Percentiles rank a stretch among this genome's conserved stretches.
Conservation (phyloP, 2,113 vertebrate species). For the Cololabis saira region DNA sequence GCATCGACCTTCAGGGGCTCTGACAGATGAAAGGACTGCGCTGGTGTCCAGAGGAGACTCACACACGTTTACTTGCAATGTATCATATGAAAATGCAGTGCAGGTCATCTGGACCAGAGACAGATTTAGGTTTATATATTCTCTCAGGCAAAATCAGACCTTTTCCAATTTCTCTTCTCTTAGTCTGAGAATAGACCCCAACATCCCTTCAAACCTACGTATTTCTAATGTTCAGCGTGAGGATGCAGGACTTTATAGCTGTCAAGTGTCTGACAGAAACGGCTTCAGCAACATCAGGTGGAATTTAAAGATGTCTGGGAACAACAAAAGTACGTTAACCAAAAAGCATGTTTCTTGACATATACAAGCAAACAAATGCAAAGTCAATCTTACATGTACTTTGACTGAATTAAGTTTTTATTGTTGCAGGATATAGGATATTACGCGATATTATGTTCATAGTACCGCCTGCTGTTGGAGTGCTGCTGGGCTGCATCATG, state of each 20-base stretch:
- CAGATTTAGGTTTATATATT: rapidly evolving
- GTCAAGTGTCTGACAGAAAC: rapidly evolving
- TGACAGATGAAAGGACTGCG: rapidly evolving
- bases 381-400: neutral
- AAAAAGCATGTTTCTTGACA: neutral
- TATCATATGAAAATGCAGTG: rapidly evolving
- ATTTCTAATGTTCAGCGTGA: constrained; percentile 30
- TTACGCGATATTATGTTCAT: neutral
- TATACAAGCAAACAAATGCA: neutral
- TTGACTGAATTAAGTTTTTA: neutral
- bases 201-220: neutral
- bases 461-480: neutral
- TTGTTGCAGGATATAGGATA: neutral
- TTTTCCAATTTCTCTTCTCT: constrained; percentile 30
- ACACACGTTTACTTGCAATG: constrained; percentile 18
- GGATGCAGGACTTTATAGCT: constrained; percentile 44
- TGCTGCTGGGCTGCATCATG: constrained; percentile 15
- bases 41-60: constrained; percentile 22
- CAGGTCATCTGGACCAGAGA: constrained; percentile 21
- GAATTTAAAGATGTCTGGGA: constrained; percentile 36
- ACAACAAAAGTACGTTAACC: constrained; percentile 24
- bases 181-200: neutral
- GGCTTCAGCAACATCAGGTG: rapidly evolving
- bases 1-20: rapidly evolving
- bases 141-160: rapidly evolving